Percentiles rank a stretch among this genome's conserved stretches.
phyloP scores from a whole-genome alignment of 2,888 invertebrate species.

The Sarcophaga subvicina region DNA sequence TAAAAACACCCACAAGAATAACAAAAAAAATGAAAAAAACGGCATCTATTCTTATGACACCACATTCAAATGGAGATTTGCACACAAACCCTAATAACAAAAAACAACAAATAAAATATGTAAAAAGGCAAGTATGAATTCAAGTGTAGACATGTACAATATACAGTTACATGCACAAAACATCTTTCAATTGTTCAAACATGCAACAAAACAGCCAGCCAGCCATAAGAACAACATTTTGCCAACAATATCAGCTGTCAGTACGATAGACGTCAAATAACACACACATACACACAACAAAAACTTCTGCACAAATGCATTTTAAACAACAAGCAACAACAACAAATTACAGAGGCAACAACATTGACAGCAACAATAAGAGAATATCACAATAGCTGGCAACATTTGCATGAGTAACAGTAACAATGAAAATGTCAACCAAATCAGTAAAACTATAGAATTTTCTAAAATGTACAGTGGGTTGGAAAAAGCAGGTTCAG shows the following conservation, averaged over 20 bases:
- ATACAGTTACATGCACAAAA: neutral
- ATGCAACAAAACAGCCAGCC: neutral
- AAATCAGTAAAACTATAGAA: neutral
- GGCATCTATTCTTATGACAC: neutral
- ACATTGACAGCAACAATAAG: constrained; percentile 19
- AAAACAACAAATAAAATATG: neutral
- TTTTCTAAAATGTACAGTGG: neutral
- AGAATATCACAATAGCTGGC: neutral
- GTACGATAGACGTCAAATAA: constrained; percentile 40
- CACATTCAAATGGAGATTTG: neutral
- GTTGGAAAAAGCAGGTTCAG: neutral
- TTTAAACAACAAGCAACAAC: neutral
- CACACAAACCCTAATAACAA: neutral
- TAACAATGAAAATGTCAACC: neutral
- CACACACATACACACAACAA: constrained; percentile 15
- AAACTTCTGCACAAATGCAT: neutral
- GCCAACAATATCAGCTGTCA: constrained; percentile 50
- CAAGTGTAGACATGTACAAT: neutral
- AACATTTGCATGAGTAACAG: neutral
- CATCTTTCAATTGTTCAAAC: neutral
- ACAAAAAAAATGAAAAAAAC: neutral
- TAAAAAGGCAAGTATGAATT: neutral
- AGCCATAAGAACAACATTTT: constrained; percentile 41
- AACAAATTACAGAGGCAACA: neutral
- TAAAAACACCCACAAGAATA: neutral